Conservation (phyloP, 92 coral and sea anemone genomes). For the Desmophyllum pertusum region DNA sequence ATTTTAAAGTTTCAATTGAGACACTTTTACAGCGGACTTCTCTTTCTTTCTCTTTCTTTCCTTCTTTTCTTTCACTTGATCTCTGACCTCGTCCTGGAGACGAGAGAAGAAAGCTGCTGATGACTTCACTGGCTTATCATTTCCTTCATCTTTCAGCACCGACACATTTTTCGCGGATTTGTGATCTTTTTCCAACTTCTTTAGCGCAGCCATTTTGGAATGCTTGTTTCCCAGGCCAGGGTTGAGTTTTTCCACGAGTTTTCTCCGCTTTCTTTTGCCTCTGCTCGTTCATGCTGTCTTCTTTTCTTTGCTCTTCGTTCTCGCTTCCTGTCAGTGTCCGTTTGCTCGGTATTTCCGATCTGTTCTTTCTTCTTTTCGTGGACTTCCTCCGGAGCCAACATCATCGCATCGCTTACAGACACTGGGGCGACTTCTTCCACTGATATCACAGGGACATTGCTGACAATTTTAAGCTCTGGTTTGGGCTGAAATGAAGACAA, state of each 20-base stretch:
- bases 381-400: constrained; percentile 96
- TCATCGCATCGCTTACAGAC: constrained; percentile 87
- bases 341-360: constrained; percentile 80
- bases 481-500: constrained; percentile 67
- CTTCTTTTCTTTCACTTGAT: constrained; percentile 77
- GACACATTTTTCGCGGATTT: constrained; percentile 72
- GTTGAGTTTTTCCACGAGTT: constrained; percentile 70
- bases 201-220: constrained; percentile 79
- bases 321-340: constrained; percentile 87
- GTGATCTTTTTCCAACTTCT: constrained; percentile 69
- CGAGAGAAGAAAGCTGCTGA: constrained; percentile 92
- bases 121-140: constrained; percentile 63
- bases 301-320: constrained; percentile 84
- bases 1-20: constrained; percentile 74
- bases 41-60: constrained; percentile 53
- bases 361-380: constrained; percentile 80
- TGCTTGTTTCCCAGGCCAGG: constrained; percentile 92
- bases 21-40: constrained; percentile 48
- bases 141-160: constrained; percentile 59
- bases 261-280: constrained; percentile 70
- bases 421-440: constrained; percentile 96
- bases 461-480: constrained; percentile 86
- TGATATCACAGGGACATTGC: constrained; percentile 82
- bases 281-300: constrained; percentile 77
- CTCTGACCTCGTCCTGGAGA: constrained; percentile 88